Base-by-base conservation (phyloP, 2,113 vertebrate genomes). In the Hiodon alosoides region DNA sequence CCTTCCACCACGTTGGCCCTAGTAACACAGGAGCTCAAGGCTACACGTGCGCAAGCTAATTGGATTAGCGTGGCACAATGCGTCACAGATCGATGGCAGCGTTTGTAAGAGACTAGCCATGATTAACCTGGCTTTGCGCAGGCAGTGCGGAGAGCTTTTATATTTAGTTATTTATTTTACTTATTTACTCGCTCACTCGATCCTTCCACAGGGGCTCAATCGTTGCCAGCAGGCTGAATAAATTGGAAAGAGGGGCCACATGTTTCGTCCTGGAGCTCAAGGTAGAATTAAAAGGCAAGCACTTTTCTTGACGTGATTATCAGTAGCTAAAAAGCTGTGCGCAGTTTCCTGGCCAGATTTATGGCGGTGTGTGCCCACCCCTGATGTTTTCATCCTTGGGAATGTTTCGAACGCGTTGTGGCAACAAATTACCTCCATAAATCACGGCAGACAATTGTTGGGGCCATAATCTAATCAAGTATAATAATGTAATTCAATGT, bases 391-490 rank as follows among this genome's bases (percentile, higher is more conserved):
- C 82, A 84, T 81, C 71, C 78, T 71, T 17, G 71, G 78, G 69
- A 81, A 81, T 74, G 76, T 76, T 77, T 54, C 69, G 70, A 46
- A 69, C 46, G 69, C 57, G 64, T 79, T 84, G 79, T 77, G 83
- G 83, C 77, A 84, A 88, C 84, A 87, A 87, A 89, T 90, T 84
- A 83, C 83, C 57, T 62, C 76, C 85, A 87, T 89, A 89, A 90
- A 90, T 90, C 88, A 89, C 80, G 72, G 80, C 53, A 67, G 85
- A 87, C 87, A 89, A 90, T 90, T 85, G 89, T 83, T 86, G 82
- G 82, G 58, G 78, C 80, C 77, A 77, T 85, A 90, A 89, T 86
- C 86, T 85, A 88, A 89, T 90, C 87, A 87, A 75, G 83, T 82
- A 82, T 83, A 83, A 83, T 86, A 81, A 83, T 77, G 89, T 89